Base-by-base conservation (phyloP, 2,797 vertebrate species). In the Florisuga fusca region DNA sequence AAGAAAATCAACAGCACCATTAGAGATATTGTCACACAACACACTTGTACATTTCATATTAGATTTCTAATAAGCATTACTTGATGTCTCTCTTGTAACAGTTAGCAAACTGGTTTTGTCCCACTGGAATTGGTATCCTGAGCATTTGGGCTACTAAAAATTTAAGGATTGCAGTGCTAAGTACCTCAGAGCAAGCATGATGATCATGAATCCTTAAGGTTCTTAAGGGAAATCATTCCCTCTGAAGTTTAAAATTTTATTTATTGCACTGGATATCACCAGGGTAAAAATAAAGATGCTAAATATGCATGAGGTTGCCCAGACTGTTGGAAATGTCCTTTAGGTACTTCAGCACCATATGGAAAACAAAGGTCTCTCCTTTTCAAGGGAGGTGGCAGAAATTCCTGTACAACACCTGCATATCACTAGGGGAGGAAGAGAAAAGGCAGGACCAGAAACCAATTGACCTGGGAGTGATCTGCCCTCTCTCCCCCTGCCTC, bases 31-130 rank as follows among this genome's bases (percentile, higher is more conserved):
- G 87, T 59, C 66, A 84, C 6, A 84, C 75, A 76, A 78, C 62
- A 83, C n/a, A 90, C 19, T 89, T 92, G 50, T 84, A 73, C 79
- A 91, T 88, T 91, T 89, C 81, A 46, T 87, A 87, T 91, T 86
- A 93, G 51, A 59, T 81, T 96, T 93, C 92, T 89, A 92, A 89
- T 55, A 90, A 89, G 69, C 25, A 66, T 84, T 75, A 69, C 55
- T 93, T 66, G 66, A 51, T 69, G 31, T 58, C 73, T 93, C 76
- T 84, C 75, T 76, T 84, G 67, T 78, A 91, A 75, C 43, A 92
- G 73, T 31, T 23, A 77, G 58, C 41, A 91, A 92, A 93, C 50
- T 79, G 63, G 0, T 58, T 80, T 62, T 80, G 54, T 81, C 85
- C 69, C 67, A 25, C n/a, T 78, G 69, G 81, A 94, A 92, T 38